Conservation (phyloP, 37 sponge, comb jelly and placozoan species). For the Mnemiopsis leidyi region DNA sequence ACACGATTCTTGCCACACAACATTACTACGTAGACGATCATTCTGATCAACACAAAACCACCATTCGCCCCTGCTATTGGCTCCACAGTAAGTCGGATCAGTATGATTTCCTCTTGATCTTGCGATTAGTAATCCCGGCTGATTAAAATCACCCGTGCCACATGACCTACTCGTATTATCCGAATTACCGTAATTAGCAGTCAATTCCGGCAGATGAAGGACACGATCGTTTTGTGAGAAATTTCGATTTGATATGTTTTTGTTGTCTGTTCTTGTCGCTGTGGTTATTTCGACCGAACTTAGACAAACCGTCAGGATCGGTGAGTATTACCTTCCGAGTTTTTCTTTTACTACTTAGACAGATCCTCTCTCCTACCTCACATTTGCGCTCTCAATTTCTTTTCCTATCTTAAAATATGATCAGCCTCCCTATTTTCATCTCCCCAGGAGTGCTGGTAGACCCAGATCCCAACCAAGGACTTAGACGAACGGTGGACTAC, state of each 20-base stretch:
- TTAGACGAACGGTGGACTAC: not conserved
- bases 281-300: not conserved
- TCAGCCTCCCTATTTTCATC: too few species aligned
- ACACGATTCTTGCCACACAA: too few species aligned
- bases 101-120: too few species aligned
- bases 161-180: not conserved
- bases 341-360: too few species aligned
- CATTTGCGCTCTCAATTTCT: not conserved
- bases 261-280: not conserved
- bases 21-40: too few species aligned
- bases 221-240: not conserved
- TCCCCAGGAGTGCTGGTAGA: not conserved
- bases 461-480: constrained; percentile 9
- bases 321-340: too few species aligned
- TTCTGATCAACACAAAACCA: too few species aligned
- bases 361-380: not conserved
- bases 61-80: too few species aligned
- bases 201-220: not conserved
- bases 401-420: too few species aligned
- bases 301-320: not conserved
- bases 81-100: too few species aligned
- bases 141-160: not conserved
- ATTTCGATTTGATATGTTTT: not conserved
- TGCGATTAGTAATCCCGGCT: too few species aligned
- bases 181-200: not conserved